Conservation (phyloP, 1,140 invertebrate species). For the Marisa cornuarietis region DNA sequence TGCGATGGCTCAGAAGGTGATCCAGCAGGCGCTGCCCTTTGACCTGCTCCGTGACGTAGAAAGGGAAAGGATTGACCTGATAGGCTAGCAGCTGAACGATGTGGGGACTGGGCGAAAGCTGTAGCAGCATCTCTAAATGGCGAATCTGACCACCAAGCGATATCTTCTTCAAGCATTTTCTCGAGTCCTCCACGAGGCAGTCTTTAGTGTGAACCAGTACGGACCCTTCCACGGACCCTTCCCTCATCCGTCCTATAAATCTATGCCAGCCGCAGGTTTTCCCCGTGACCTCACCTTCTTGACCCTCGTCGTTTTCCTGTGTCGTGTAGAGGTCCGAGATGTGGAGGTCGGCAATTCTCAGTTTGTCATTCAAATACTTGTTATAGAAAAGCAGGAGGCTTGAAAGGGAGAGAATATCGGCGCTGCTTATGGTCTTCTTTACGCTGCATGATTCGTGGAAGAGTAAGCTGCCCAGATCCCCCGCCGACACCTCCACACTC, state of each 20-base stretch:
- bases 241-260: not conserved
- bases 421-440: not conserved
- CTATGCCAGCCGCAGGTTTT: slow-evolving; percentile 2
- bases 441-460: slow-evolving; percentile 13
- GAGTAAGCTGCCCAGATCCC: not conserved
- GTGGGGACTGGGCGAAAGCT: not conserved
- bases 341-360: slow-evolving; percentile 10
- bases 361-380: not conserved
- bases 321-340: not conserved
- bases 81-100: slow-evolving; percentile 11
- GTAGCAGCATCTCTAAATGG: slow-evolving; percentile 9
- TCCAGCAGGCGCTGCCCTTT: slow-evolving; percentile 12
- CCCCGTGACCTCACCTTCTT: not conserved
- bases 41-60: slow-evolving; percentile 18
- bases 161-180: not conserved
- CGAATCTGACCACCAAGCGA: not conserved
- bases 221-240: not conserved
- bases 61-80: slow-evolving; percentile 5
- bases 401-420: not conserved
- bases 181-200: slow-evolving; percentile 3
- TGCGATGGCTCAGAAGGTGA: slow-evolving; percentile 11
- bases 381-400: not conserved
- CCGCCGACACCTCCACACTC: not conserved
- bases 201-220: not conserved
- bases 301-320: not conserved